These are phyloP conservation scores for Alectura lathami DNA, from an alignment of 2,113 vertebrate genomes.

Conservation along the genomic window DNA sequence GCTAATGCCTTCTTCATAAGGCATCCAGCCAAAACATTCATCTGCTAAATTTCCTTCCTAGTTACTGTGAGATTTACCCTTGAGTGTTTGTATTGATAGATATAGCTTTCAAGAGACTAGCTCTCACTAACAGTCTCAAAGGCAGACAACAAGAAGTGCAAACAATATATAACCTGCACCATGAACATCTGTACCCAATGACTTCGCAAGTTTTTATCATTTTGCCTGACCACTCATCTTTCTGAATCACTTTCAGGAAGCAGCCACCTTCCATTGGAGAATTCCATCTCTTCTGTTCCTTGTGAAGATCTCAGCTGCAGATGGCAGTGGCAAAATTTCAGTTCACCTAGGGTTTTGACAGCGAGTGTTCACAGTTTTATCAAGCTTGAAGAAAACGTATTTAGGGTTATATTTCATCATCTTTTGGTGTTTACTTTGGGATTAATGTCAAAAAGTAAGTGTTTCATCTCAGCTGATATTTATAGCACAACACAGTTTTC, in stretches of 20 bases:
- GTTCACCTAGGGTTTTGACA: neutral
- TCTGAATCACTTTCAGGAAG: neutral
- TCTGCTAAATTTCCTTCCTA: constrained; percentile 56
- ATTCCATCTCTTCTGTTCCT: neutral
- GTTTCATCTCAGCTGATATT: neutral
- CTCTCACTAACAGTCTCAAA: constrained; percentile 44
- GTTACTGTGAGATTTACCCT: constrained; percentile 28
- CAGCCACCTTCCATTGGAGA: neutral
- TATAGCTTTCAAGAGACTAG: constrained; percentile 15
- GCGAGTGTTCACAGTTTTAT: neutral
- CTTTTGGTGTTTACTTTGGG: constrained; percentile 20
- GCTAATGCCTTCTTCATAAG: constrained; percentile 36
- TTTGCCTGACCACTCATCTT: constrained; percentile 13
- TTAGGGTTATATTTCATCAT: constrained; percentile 33
- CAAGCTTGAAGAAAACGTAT: neutral
- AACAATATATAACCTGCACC: neutral
- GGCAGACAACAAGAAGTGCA: neutral
- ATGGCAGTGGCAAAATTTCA: neutral
- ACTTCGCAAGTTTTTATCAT: neutral
- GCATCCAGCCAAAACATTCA: constrained; percentile 48
- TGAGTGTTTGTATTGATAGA: constrained; percentile 34
- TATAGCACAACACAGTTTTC: neutral
- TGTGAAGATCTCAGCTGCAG: neutral
- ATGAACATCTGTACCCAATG: neutral
- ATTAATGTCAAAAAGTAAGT: constrained; percentile 9